These are phyloP conservation scores for Apeira syringaria DNA, from an alignment of 2,888 invertebrate species.

Conservation along the genomic window DNA sequence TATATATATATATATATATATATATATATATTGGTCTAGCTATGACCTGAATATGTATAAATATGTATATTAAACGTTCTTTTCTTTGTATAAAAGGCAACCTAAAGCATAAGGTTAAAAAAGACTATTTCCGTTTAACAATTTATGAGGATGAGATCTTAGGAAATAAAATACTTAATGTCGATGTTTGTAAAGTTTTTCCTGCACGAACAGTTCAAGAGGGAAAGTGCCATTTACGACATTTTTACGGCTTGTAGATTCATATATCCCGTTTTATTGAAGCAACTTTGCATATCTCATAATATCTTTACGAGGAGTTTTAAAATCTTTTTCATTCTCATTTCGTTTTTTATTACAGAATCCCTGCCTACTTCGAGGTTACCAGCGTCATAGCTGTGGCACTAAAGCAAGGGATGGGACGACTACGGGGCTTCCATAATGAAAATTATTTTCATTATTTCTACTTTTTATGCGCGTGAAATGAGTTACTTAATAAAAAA, in stretches of 20 bases:
- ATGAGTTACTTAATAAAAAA: no score
- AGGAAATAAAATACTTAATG: not conserved
- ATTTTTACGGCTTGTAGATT: conserved; percentile 56
- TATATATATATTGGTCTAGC: no score
- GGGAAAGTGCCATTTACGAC: conserved; percentile 47
- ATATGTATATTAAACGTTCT: no score
- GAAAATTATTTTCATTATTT: conserved; percentile 22
- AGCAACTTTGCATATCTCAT: conserved; percentile 52
- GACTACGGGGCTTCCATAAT: conserved; percentile 26
- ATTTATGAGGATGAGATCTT: no score
- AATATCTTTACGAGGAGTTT: conserved; percentile 54
- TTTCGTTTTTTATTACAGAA: conserved; percentile 50
- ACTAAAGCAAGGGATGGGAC: conserved; percentile 29
- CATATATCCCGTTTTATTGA: conserved; percentile 52
- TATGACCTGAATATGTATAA: no score
- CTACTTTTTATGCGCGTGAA: conserved; percentile 1
- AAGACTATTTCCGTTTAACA: no score
- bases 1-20: no score
- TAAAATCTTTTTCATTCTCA: conserved; percentile 54
- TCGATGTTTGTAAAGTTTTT: conserved; percentile 17
- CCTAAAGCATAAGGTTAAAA: no score
- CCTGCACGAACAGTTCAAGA: conserved; percentile 13
- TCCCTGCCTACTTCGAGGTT: conserved; percentile 40
- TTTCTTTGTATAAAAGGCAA: no score
- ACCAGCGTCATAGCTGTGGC: conserved; percentile 32